Evolutionary conservation across 2,888 invertebrate genomes (phyloP), one percentile per base, ranked within the genome.

Genomic region (Apamea crenata): DNA sequence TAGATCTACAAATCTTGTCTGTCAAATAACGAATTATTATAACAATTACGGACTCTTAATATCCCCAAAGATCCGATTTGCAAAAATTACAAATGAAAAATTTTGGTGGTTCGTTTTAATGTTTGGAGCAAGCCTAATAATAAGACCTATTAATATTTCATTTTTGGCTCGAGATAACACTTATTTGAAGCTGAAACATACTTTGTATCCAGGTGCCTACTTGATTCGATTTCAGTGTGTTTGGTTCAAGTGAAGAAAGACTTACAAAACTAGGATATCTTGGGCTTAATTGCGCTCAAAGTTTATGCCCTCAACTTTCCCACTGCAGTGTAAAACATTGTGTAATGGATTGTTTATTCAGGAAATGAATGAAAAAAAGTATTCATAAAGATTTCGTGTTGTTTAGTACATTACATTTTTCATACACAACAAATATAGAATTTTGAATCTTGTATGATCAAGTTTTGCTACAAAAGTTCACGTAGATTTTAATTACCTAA

Each of bases 231-330:
- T 82, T 36, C 7, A 69, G 25, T 32, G 18, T 21, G 59, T 75
- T 53, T 82, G 70, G 70, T 71, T 32, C 36, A 82, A 81, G 76
- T 75, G 25, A 71, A 44, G 29, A 61, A 56, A 80, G 59, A 71
- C n/a, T 18, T 53, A 7, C 6, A 36, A 63, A 40, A 29, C 25
- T 12, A 29, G 25, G 16, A 21, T 21, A 65, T 0, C 21, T n/a
- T 6, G n/a, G 7, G 18, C 14, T 68, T 1, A 18, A 53, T 40
- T 40, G 25, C n/a, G n/a, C 8, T 1, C 40, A 25, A 32, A 40
- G 18, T 36, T 25, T 36, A 40, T 53, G 3, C 10, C 6, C 7
- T 29, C 25, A 36, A 18, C 7, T 18, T 7, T 73, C 10, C 5
- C 8, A 44, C 10, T 47, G 5, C 47, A 47, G 16, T 47, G 16